Base-by-base conservation (phyloP, 1,140 invertebrate species). In the Oryctes rhinoceros region DNA sequence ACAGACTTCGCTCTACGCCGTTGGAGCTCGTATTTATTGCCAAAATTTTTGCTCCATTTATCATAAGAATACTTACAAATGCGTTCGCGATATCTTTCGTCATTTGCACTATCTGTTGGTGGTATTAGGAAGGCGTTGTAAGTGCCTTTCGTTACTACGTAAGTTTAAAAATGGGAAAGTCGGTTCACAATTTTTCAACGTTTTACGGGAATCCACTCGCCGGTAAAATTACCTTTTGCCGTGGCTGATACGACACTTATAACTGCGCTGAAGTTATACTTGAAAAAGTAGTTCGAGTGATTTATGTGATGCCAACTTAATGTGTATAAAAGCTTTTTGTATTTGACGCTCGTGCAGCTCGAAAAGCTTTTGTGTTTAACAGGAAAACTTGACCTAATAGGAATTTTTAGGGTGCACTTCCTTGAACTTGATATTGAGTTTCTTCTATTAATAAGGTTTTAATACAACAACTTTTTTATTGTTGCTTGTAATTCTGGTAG, bases 241-340 rank as follows among this genome's bases (percentile, higher is more conserved):
- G 11, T 53, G 11, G 10, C n/a, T 53, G 49, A 53, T 53, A 53
- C n/a, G 49, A 53, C 49, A 53, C 49, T 53, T 53, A 53, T 53
- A 53, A 53, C 49, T 53, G 49, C 49, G 10, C 10, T n/a, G 49
- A 53, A 53, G 49, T 53, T 53, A 53, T n/a, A 53, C 49, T 53
- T 53, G 11, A 53, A 53, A 30, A 53, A 53, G 11, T 53, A 53
- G 49, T 53, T 53, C 49, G 49, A 53, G 49, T 53, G 49, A 53
- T 53, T 53, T 53, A 53, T 53, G 49, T 53, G 11, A 53, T 53
- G 49, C 49, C 49, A 53, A 53, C 49, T 53, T 15, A 53, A 53
- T 53, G 49, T 53, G n/a, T 53, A 53, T 53, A 53, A 53, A 53
- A 53, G 49, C 11, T n/a, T 53, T 53, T 53, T 53, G n/a, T 53